Evolutionary conservation across 1,140 invertebrate species (phyloP), one percentile per base, ranked within the genome.

Genomic region (Lepidurus packardi): DNA sequence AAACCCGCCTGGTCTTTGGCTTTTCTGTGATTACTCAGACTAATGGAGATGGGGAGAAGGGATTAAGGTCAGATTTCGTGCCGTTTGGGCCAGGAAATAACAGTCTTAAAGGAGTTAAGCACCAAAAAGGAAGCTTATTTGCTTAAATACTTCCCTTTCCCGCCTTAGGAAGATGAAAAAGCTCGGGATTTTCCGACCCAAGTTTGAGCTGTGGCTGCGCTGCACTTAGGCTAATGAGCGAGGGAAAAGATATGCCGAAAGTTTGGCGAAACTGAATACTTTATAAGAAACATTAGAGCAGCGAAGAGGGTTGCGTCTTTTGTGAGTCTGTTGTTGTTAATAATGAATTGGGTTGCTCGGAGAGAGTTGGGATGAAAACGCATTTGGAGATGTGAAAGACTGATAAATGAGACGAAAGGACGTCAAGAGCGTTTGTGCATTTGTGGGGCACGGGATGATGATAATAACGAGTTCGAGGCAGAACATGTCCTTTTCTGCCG

Each of bases 311-410:
- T 34, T 34, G 34, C 2, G 34, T 34, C 34, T 34, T 34, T 34
- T 65, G 53, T 65, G 53, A 7, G 21, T 65, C n/a, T 21, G 16
- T 65, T 65, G 6, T n/a, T 65, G 21, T 4, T n/a, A 65, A 65
- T 65, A 65, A 65, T 65, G 53, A 65, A 65, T 65, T 65, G 21
- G 53, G 53, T 65, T 65, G 53, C 53, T 65, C 53, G 13, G 53
- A 65, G 16, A 65, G 21, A 16, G 53, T 65, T n/a, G 53, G 16
- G 53, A 65, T 65, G 53, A n/a, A n/a, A 65, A 21, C 21, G 21
- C 53, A 7, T 65, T 13, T 65, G 53, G 53, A 65, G 53, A 65
- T 65, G 53, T 65, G 13, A 3, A 65, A 65, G 53, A 16, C 21
- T 4, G 53, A 65, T 65, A 65, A 65, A 65, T 21, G 53, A 11